Evolutionary conservation across 2,797 vertebrate species (phyloP), one percentile per base, ranked within the genome.

Genomic region (Hoplostethus atlanticus): DNA sequence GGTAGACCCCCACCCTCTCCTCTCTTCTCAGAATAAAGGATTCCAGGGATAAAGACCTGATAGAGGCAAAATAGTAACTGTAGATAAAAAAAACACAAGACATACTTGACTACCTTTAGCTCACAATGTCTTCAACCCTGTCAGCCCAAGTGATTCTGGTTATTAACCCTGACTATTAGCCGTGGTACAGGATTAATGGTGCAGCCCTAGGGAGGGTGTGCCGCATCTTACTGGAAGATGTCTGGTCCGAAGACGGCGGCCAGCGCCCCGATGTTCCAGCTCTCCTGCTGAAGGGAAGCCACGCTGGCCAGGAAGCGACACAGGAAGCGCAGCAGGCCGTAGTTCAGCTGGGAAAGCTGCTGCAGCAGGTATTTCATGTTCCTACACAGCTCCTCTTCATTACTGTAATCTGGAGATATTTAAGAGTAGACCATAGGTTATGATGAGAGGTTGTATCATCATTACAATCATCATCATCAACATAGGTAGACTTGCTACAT

Each of bases 221-320:
- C 12, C 28, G 7, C 3, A n/a, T 77, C 97, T 96, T 95, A 99
- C 97, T 98, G 97, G 89, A 99, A 99, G 91, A 98, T 95, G 94
- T 99, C 97, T 1, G 97, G 97, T 77, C 97, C 98, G 68, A 99
- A 99, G 90, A 99, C 97, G 28, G 97, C 97, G 76, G 97, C 97
- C 89, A 98, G 95, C 72, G 96, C 93, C 81, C 95, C 96, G 8
- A 96, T 89, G 81, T 95, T 96, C 98, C 97, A 98, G 91, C 95
- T 96, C 87, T 98, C 95, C 91, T 96, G 96, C 94, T 99, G 97
- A 91, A 98, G 95, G 0, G 97, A 96, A 50, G 96, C 97, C 94
- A 98, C 97, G 0, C 96, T 97, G 85, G 95, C 93, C 94, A 99
- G 94, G 94, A 99, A 99, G 85, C 96, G 97, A 90, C 97, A 98